A percentile compares a stretch with the other conserved stretches of the same genome.
Evolutionary conservation across 1,140 invertebrate genomes (phyloP).

Genomic region (Achatina immaculata): DNA sequence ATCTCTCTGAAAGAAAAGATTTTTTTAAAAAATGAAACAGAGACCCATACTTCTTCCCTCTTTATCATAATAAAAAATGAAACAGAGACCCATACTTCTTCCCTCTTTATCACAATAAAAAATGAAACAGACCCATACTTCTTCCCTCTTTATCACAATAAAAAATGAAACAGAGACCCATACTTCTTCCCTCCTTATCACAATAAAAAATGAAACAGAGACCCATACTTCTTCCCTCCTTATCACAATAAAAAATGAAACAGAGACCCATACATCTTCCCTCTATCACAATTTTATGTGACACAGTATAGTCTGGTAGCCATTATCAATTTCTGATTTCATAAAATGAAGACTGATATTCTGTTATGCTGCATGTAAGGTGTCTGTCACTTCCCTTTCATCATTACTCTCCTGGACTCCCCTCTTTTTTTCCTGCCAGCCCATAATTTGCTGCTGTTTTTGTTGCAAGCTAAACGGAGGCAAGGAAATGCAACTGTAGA

Average conservation of each 20-base stretch:
- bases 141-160: background rate
- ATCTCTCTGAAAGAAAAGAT: conserved; percentile 18
- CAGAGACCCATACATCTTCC: background rate
- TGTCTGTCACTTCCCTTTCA: no score
- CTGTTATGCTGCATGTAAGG: no score
- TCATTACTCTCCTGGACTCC: no score
- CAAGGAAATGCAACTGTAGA: no score
- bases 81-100: background rate
- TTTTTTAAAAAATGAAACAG: background rate
- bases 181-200: background rate
- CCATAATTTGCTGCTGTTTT: no score
- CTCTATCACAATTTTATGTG: background rate
- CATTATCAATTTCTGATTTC: no score
- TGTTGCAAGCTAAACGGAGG: no score
- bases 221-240: background rate
- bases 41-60: background rate
- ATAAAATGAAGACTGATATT: no score
- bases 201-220: background rate
- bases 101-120: background rate
- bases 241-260: background rate
- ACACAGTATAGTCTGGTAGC: no score
- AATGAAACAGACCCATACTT: background rate
- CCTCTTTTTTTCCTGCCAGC: no score
- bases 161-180: background rate
- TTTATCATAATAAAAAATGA: background rate